Percentiles rank a stretch among this genome's conserved stretches.
Conservation (phyloP, 2,113 vertebrate species). For the Brachionichthys hirsutus region DNA sequence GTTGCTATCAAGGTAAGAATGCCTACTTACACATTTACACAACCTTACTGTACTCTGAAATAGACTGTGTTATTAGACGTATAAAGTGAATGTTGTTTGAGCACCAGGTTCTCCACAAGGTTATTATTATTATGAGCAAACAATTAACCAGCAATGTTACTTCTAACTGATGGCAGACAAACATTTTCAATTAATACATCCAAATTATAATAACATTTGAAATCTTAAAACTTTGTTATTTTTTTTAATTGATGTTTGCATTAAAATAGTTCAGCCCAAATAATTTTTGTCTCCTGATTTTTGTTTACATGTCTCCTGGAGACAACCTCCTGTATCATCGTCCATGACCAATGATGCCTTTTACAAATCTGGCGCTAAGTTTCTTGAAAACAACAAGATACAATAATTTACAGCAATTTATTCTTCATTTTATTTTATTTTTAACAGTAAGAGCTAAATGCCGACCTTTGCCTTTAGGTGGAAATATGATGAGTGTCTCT, state of each 20-base stretch:
- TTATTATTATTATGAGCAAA: no score
- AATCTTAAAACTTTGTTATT: no score
- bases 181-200: background rate
- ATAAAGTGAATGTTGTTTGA: background rate
- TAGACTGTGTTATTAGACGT: background rate
- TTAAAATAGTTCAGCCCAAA: background rate
- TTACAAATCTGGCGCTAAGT: background rate
- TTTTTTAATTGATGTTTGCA: background rate
- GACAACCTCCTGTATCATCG: background rate
- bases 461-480: conserved; percentile 25
- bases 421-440: no score
- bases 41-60: background rate
- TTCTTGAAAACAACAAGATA: no score
- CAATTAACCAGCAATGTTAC: no score
- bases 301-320: background rate
- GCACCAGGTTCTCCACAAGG: no score
- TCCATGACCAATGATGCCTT: background rate
- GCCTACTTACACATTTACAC: background rate
- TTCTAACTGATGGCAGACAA: background rate
- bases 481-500: conserved; percentile 65
- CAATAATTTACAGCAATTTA: background rate
- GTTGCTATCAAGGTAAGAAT: conserved; percentile 44
- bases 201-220: no score
- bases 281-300: background rate
- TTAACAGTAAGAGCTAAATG: background rate